A percentile compares a stretch with the other conserved stretches of the same genome.
Conservation (phyloP, 23 tunicate genomes). For the Corella eumyota region DNA sequence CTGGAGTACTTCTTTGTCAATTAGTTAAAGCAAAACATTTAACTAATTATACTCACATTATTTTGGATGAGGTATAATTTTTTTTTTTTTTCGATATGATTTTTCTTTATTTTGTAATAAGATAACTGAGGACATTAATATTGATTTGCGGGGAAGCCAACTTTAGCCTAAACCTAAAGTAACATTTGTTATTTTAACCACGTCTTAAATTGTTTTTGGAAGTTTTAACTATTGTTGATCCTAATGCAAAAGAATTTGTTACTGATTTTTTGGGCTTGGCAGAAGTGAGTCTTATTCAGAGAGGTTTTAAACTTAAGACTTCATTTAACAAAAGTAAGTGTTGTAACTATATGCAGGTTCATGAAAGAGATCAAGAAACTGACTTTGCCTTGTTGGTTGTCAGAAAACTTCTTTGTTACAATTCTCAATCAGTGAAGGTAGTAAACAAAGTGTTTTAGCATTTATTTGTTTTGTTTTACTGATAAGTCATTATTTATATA, state of each 20-base stretch:
- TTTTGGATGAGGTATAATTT: constrained; percentile 68
- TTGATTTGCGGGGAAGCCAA: no score
- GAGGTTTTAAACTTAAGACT: neutral
- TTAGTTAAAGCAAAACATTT: constrained; percentile 44
- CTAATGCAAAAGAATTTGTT: no score
- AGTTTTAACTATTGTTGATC: no score
- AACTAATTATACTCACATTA: constrained; percentile 69
- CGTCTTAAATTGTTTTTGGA: no score
- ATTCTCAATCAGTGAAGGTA: constrained; percentile 62
- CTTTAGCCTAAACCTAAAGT: no score
- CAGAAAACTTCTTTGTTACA: constrained; percentile 42
- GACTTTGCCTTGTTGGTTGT: constrained; percentile 83
- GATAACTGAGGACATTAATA: no score
- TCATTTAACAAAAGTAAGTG: neutral
- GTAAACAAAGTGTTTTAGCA: neutral
- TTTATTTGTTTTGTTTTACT: no score
- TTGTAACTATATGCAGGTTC: constrained; percentile 16
- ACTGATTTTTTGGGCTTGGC: no score
- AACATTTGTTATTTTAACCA: no score
- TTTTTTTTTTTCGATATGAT: neutral
- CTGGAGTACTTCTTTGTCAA: constrained; percentile 74
- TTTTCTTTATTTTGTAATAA: neutral
- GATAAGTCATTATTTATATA: no score
- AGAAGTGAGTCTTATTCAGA: no score
- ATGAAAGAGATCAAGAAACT: constrained; percentile 90